A percentile compares a stretch with the other conserved stretches of the same genome.
Evolutionary conservation across 2,113 vertebrate species (phyloP).

Genomic region (Proterorhinus semilunaris): DNA sequence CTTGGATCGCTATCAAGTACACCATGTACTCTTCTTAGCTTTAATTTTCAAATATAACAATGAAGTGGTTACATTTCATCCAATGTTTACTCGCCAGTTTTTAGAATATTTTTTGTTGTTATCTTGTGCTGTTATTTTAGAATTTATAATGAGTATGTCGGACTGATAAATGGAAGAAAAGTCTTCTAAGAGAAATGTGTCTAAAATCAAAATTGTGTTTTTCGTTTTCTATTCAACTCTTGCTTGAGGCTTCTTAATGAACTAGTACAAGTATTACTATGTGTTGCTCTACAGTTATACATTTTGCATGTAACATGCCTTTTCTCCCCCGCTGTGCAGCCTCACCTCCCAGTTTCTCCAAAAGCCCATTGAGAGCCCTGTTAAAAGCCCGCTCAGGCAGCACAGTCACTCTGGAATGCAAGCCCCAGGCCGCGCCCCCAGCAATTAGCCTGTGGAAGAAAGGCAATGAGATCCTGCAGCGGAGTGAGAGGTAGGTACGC

Average conservation of each 20-base stretch:
- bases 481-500: slow-evolving; percentile 84
- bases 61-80: neutral
- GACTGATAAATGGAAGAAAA: too few relatives aligned
- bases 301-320: slow-evolving; percentile 34
- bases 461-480: slow-evolving; percentile 81
- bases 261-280: slow-evolving; percentile 11
- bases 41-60: neutral
- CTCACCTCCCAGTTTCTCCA: slow-evolving; percentile 90
- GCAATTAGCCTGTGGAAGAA: slow-evolving; percentile 89
- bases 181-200: too few relatives aligned
- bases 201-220: too few relatives aligned
- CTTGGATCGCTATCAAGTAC: neutral
- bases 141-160: too few relatives aligned
- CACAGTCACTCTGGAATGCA: slow-evolving; percentile 88
- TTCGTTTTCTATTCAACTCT: too few relatives aligned
- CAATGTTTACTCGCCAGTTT: neutral
- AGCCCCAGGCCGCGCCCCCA: slow-evolving; percentile 87
- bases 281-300: neutral
- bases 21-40: neutral
- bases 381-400: slow-evolving; percentile 88
- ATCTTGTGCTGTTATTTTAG: neutral
- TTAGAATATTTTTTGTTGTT: neutral
- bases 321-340: slow-evolving; percentile 69
- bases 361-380: slow-evolving; percentile 81
- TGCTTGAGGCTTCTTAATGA: neutral